Percentiles rank a stretch among this genome's conserved stretches.
Evolutionary conservation across 2,888 invertebrate species (phyloP).

Genomic region (Acleris literana): DNA sequence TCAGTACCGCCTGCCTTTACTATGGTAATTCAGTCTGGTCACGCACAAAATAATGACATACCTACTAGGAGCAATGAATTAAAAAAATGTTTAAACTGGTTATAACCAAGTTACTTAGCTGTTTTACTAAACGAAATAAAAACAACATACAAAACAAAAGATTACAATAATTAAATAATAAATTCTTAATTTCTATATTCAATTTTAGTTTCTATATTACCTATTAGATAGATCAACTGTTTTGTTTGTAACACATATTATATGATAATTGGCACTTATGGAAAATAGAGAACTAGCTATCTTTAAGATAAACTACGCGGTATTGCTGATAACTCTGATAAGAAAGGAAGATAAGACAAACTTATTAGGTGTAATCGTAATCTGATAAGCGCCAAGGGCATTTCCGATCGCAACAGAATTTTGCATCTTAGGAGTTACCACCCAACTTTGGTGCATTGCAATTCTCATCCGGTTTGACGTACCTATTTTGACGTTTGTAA

Average conservation of each 20-base stretch:
- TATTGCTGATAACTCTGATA: conserved; percentile 25
- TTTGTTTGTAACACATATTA: background rate
- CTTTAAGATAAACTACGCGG: conserved; percentile 15
- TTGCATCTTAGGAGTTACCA: too few relatives aligned
- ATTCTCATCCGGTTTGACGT: too few relatives aligned
- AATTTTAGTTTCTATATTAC: background rate
- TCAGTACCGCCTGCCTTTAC: conserved; percentile 3
- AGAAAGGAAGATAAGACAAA: conserved; percentile 17
- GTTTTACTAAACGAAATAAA: too few relatives aligned
- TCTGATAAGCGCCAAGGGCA: conserved; percentile 20
- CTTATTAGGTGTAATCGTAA: conserved; percentile 4
- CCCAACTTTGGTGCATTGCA: too few relatives aligned
- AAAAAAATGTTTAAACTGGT: too few relatives aligned
- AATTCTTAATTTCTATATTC: too few relatives aligned
- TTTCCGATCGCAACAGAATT: background rate
- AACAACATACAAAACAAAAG: too few relatives aligned
- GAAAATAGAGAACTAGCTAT: conserved; percentile 13
- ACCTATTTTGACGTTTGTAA: too few relatives aligned
- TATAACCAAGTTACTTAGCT: too few relatives aligned
- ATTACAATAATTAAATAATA: too few relatives aligned
- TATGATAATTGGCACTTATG: background rate
- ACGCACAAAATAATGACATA: background rate
- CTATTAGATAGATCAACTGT: background rate
- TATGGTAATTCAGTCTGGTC: conserved; percentile 4
- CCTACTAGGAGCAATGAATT: too few relatives aligned